Base-by-base conservation (phyloP, 2,888 invertebrate genomes). In the Rhorus exstirpatorius region DNA sequence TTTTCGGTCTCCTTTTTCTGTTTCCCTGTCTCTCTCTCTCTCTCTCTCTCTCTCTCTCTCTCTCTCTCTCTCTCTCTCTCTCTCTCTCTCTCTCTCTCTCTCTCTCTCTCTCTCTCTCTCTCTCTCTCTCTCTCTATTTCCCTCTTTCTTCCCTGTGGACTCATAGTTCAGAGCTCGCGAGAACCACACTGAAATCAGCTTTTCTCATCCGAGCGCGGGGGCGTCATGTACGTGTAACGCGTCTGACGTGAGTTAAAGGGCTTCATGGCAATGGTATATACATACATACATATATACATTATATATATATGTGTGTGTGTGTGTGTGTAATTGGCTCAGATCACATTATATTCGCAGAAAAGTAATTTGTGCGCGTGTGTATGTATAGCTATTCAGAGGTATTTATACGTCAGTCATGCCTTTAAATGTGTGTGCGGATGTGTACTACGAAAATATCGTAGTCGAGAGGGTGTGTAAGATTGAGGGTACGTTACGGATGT, bases 281-380 rank as follows among this genome's bases (percentile, higher is more conserved):
- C 3, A 21, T 14, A 12, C 35, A 38, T 21, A 1, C 14, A n/a
- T n/a, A n/a, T n/a, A n/a, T n/a, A n/a, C n/a, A n/a, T n/a, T n/a
- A n/a, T n/a, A n/a, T n/a, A n/a, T n/a, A n/a, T n/a, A n/a, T n/a
- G n/a, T n/a, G n/a, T n/a, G n/a, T n/a, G n/a, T n/a, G n/a, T n/a
- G n/a, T n/a, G n/a, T n/a, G n/a, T n/a, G n/a, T n/a, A 70, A 55
- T 67, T 55, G 19, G 60, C 12, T 6, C 17, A n/a, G 46, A 60
- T 17, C 17, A 41, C 19, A 58, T 55, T 1, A 44, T 24, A 19
- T 31, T 65, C 17, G 14, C 3, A 14, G n/a, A 10, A 46, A 49
- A 21, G 53, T 44, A 63, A 63, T 21, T 44, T 8, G 46, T 14
- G 38, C 8, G 41, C n/a, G 21, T 14, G 19, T 14, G 21, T 35